Evolutionary conservation across 1,140 invertebrate genomes (phyloP).

Genomic region (Drosophila persimilis): DNA sequence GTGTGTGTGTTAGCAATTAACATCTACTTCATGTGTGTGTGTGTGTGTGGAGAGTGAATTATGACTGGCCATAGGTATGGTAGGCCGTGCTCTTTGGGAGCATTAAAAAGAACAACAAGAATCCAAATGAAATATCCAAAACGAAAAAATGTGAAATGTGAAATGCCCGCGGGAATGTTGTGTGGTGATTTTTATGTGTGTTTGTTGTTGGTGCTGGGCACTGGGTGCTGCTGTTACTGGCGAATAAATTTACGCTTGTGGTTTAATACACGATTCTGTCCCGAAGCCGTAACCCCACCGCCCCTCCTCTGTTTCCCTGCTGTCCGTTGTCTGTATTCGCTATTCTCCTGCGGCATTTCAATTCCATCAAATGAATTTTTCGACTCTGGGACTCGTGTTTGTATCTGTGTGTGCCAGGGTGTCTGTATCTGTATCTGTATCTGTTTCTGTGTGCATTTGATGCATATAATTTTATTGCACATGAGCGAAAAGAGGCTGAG

Average conservation of each 20-base stretch:
- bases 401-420: conserved; percentile 5
- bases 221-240: conserved; percentile 26
- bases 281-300: background rate
- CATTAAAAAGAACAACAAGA: conserved; percentile 22
- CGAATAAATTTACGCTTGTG: conserved; percentile 77
- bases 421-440: conserved; percentile 14
- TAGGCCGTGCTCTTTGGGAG: conserved; percentile 22
- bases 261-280: conserved; percentile 65
- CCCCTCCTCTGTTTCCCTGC: conserved; percentile 7
- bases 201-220: background rate
- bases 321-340: conserved; percentile 8
- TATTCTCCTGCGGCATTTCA: conserved; percentile 54
- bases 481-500: conserved; percentile 10
- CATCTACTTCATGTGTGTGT: conserved; percentile 16
- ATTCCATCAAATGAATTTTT: conserved; percentile 65
- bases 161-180: conserved; percentile 65
- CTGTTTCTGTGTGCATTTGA: conserved; percentile 49
- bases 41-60: conserved; percentile 1
- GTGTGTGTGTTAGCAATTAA: conserved; percentile 56
- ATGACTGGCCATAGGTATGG: conserved; percentile 17
- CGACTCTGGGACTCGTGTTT: conserved; percentile 9
- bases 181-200: conserved; percentile 61
- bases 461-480: conserved; percentile 80
- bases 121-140: conserved; percentile 6
- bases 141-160: conserved; percentile 31